Conservation (phyloP, 64 coral and sea anemone genomes). For the Actinia tenebrosa region DNA sequence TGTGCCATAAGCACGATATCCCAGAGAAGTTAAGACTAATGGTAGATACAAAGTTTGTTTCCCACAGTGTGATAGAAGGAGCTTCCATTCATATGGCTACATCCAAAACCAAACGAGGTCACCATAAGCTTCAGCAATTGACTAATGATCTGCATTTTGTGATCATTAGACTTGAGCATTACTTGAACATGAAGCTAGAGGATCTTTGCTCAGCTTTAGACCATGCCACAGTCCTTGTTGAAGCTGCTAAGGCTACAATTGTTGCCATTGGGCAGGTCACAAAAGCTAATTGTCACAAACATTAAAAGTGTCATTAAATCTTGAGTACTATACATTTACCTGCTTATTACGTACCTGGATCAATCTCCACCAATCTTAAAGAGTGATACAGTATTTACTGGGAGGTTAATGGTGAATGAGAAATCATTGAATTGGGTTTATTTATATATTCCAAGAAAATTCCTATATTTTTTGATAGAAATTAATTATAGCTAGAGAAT, state of each 20-base stretch:
- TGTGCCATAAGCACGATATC: constrained; percentile 24
- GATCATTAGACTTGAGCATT: constrained; percentile 31
- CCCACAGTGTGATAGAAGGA: constrained; percentile 61
- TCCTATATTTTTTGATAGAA: too few species aligned
- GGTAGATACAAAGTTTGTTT: constrained; percentile 51
- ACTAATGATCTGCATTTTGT: constrained; percentile 42
- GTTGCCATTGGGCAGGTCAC: not conserved
- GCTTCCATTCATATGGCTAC: constrained; percentile 43
- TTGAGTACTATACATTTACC: too few species aligned
- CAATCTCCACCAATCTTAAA: too few species aligned
- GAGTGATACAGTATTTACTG: too few species aligned
- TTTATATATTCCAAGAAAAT: too few species aligned
- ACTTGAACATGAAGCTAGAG: not conserved
- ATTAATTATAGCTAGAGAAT: too few species aligned
- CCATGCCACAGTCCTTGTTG: not conserved
- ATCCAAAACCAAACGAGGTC: constrained; percentile 41
- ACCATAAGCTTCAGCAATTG: constrained; percentile 5
- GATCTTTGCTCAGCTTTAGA: not conserved
- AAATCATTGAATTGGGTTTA: too few species aligned
- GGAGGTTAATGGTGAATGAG: too few species aligned
- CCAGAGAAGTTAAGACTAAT: constrained; percentile 33
- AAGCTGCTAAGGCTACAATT: not conserved
- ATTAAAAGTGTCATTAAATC: too few species aligned
- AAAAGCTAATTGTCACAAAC: not conserved
- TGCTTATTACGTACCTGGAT: too few species aligned